Evolutionary conservation across 53 echinoderm and acorn worm genomes (phyloP).

Genomic region (Apostichopus leukothele): DNA sequence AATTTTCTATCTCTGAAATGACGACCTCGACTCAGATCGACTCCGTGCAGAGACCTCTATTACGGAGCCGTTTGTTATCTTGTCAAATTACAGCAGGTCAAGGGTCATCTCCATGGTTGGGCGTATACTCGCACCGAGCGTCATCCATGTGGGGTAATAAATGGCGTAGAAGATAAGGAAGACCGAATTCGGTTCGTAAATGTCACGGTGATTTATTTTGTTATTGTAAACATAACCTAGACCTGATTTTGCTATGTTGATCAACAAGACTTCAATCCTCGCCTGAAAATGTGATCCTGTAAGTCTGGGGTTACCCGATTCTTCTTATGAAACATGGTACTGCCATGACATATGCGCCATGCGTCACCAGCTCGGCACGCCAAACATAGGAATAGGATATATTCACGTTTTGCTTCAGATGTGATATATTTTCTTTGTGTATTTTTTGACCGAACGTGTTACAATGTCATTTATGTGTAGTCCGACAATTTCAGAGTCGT

Average conservation of each 20-base stretch:
- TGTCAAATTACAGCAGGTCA: background rate
- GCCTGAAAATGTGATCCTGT: background rate
- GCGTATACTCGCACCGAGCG: background rate
- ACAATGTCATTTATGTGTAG: background rate
- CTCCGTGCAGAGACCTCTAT: too few relatives aligned
- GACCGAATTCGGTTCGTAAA: conserved; percentile 22
- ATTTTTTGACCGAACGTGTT: conserved; percentile 11
- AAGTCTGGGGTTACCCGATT: background rate
- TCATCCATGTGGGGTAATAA: background rate
- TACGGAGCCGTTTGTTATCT: background rate
- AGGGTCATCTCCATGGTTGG: background rate
- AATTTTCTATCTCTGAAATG: too few relatives aligned
- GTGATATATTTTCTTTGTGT: conserved; percentile 45
- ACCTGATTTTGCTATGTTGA: background rate
- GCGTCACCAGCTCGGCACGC: background rate
- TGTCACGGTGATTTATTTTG: conserved; percentile 37
- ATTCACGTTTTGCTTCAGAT: conserved; percentile 20
- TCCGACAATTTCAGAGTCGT: too few relatives aligned
- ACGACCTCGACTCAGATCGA: too few relatives aligned
- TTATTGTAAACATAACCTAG: conserved; percentile 23
- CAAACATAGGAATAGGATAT: conserved; percentile 21
- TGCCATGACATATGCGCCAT: background rate
- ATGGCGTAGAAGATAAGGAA: background rate
- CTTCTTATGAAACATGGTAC: background rate
- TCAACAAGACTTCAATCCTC: background rate